phyloP scores from a whole-genome alignment of 2,888 invertebrate species.

The Dendrolimus houi region DNA sequence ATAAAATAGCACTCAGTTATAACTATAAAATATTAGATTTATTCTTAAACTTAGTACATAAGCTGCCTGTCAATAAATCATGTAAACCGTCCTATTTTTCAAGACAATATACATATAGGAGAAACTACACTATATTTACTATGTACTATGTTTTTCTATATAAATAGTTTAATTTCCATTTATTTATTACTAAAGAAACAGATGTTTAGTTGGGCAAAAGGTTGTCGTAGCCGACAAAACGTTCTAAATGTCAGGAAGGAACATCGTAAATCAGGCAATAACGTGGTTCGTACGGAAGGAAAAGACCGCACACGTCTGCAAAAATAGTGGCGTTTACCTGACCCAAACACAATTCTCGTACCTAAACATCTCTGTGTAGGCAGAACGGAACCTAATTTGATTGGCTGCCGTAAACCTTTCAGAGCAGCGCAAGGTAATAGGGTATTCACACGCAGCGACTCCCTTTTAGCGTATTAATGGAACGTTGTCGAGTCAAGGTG shows the following conservation, averaged over 20 bases:
- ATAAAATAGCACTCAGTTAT: too few relatives aligned
- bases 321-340: constrained; percentile 30
- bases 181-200: too few relatives aligned
- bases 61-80: too few relatives aligned
- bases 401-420: background rate
- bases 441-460: background rate
- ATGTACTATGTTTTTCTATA: too few relatives aligned
- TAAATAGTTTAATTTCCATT: too few relatives aligned
- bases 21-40: too few relatives aligned
- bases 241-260: constrained; percentile 34
- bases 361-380: background rate
- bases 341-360: constrained; percentile 7
- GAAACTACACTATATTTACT: too few relatives aligned
- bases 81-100: too few relatives aligned
- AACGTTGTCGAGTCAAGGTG: background rate
- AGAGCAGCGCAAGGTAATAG: background rate
- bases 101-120: too few relatives aligned
- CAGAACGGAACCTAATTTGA: background rate
- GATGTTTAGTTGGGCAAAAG: background rate
- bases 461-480: background rate
- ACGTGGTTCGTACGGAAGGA: constrained; percentile 32
- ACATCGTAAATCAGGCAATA: constrained; percentile 49
- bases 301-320: constrained; percentile 23
- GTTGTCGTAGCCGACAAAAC: constrained; percentile 25
- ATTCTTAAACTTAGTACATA: too few relatives aligned